Conservation (phyloP, 1,140 invertebrate species). For the Leptinotarsa undecemlineata region DNA sequence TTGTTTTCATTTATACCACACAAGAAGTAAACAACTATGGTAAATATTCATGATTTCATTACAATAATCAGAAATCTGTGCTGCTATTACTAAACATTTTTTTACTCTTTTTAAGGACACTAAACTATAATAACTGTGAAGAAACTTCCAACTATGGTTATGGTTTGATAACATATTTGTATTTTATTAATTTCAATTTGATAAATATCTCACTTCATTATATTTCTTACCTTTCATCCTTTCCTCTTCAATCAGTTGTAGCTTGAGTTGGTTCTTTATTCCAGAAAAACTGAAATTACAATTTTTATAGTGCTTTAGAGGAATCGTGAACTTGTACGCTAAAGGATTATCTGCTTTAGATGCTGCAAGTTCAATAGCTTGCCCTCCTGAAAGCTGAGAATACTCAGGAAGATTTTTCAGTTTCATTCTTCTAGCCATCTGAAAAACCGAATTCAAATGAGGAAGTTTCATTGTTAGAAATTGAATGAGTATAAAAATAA, state of each 20-base stretch:
- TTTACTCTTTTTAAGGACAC: too few relatives aligned
- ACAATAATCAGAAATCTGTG: too few relatives aligned
- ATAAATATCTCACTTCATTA: background rate
- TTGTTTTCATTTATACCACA: too few relatives aligned
- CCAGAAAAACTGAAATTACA: slow-evolving; percentile 89
- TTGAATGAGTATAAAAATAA: too few relatives aligned
- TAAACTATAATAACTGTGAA: background rate
- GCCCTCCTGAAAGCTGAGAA: slow-evolving; percentile 75
- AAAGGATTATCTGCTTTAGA: slow-evolving; percentile 66
- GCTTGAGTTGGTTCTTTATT: slow-evolving; percentile 63
- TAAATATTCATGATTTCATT: too few relatives aligned
- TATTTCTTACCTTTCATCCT: slow-evolving; percentile 57
- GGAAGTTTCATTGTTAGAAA: too few relatives aligned
- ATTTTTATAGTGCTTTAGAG: slow-evolving; percentile 64
- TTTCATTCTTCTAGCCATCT: slow-evolving; percentile 84
- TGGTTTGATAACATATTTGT: too few relatives aligned
- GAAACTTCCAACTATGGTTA: slow-evolving; percentile 22
- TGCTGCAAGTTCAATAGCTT: slow-evolving; percentile 83
- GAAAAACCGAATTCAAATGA: slow-evolving; percentile 33
- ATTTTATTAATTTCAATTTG: too few relatives aligned
- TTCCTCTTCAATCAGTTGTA: slow-evolving; percentile 65
- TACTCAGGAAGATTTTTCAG: slow-evolving; percentile 79
- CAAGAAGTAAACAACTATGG: too few relatives aligned
- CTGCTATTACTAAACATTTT: too few relatives aligned
- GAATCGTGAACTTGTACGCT: slow-evolving; percentile 69